Base-by-base conservation (phyloP, 2,113 vertebrate species). In the Indicator maculatus region DNA sequence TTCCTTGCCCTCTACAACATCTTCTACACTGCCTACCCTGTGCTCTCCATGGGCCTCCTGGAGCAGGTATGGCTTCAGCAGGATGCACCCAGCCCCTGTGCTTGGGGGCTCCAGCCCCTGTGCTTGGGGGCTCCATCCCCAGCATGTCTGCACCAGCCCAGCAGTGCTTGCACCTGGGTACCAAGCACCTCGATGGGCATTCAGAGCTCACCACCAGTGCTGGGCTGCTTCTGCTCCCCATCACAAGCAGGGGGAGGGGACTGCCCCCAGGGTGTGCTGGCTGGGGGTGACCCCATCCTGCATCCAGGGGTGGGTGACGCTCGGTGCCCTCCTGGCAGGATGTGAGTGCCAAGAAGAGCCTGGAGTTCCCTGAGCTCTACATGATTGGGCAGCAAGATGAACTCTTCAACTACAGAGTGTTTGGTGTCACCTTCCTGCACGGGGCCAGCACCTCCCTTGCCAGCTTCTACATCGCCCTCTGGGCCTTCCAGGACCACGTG, bases 1-100 rank as follows among this genome's bases (percentile, higher is more conserved):
- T 99, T 99, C 97, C 98, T 99, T 15, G 97, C 98, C 0, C 79
- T 99, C 55, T 99, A 98, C 97, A 98, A 98, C 9, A 94, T 98
- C 41, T 83, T 98, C 27, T 99, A 99, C 96, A 98, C 98, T 6
- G 90, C 98, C 1, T 55, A 92, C 14, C 99, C 99, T 0, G 77
- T 98, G 33, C 88, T 99, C 69, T 98, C 97, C 31, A 3, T 98
- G 16, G 99, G 98, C 8, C 82, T 99, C 65, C 98, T 99, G 52
- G 98, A 99, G 86, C 98, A 99, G 99, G 99, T 99, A 98, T 10
- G 41, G 26, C n/a, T n/a, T 60, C 65, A 9, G 8, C 0, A 0
- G 45, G 73, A 47, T 86, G 28, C 86, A 5, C 17, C 75, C 78
- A 47, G 23, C 61, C 41, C 58, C 66, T 27, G 47, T 47, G 47